Base-by-base conservation (phyloP, 2,113 vertebrate genomes). In the Ginglymostoma cirratum region DNA sequence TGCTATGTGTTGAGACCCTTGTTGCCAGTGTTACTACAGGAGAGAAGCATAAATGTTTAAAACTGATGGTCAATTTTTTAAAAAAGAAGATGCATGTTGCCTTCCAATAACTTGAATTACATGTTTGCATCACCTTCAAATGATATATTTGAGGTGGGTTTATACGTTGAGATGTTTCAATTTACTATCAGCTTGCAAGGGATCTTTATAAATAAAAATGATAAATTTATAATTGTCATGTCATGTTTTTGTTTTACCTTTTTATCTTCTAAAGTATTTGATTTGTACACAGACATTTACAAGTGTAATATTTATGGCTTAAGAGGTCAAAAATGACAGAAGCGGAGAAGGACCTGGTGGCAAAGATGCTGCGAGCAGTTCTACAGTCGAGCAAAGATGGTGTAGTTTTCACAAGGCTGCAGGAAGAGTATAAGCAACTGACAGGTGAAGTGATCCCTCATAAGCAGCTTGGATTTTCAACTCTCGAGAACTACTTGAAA, bases 401-500 rank as follows among this genome's bases (percentile, higher is more conserved):
- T 0, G 69, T 99, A 96, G 97, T 97, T 23, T 94, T 99, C 38
- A 94, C 95, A 12, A 97, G 96, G 12, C 98, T 99, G 55, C 98
- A 98, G 97, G 95, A 96, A 23, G 98, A 99, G 76, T 99, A 98
- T 97, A 97, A 96, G 45, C 97, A 97, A 0, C 96, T 99, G 87
- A 99, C 98, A 0, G 98, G 98, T 4, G 98, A 99, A 96, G 96
- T 96, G 96, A 99, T 99, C 96, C 98, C 98, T 2, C 97, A 98
- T 96, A 97, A 96, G 76, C 97, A 98, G 72, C 97, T 99, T 72
- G 98, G 99, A 34, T 98, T 97, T 96, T 96, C 96, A 6, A 98
- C 97, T 0, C 97, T 99, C 96, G 98, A 99, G 96, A 95, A 97
- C 70, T 99, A 98, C 93, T 97, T 99, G 96, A 96, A 96, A 90